Evolutionary conservation across 2,888 invertebrate genomes (phyloP), one percentile per base, ranked within the genome.

Genomic region (Meteorus cinctellus): DNA sequence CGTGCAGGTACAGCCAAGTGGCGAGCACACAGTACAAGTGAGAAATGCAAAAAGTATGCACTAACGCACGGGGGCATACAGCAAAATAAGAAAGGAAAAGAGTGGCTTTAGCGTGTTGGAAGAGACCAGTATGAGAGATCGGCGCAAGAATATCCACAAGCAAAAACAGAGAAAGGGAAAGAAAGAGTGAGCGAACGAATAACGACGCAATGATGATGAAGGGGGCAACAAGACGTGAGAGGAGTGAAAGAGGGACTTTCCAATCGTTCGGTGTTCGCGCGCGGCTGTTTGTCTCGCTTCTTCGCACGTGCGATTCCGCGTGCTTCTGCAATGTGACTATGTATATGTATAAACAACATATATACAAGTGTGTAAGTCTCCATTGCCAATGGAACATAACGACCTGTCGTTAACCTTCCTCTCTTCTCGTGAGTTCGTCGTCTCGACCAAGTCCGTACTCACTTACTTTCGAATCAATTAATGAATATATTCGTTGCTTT

Each of bases 381-480:
- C 67, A 78, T 65, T 51, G 65, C 60, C 62, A 62, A 65, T 63
- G 73, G 65, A 72, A 73, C 72, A 68, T 72, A 31, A 62, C 78
- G 75, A 69, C 48, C 51, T 73, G 48, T 78, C 73, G 75, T 73
- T 67, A 73, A 73, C 72, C 72, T 66, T 75, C 67, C 63, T 59
- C 72, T 75, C 67, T 62, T 63, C 72, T 48, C 45, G n/a, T 51
- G 66, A 36, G 36, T 19, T 45, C 72, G 16, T 12, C n/a, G 36
- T 59, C 34, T 62, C 48, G 16, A 19, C 60, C 70, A 66, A 41
- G 41, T 51, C 63, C 63, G 51, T 65, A 72, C 65, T 72, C 36
- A 72, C 65, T 62, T 63, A 76, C 76, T 76, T 76, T 73, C 76
- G 67, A 72, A 76, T 68, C 36, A 69, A 76, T 73, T 69, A 69